phyloP scores from a whole-genome alignment of 2,797 vertebrate species.

The Epinephelus awoara region DNA sequence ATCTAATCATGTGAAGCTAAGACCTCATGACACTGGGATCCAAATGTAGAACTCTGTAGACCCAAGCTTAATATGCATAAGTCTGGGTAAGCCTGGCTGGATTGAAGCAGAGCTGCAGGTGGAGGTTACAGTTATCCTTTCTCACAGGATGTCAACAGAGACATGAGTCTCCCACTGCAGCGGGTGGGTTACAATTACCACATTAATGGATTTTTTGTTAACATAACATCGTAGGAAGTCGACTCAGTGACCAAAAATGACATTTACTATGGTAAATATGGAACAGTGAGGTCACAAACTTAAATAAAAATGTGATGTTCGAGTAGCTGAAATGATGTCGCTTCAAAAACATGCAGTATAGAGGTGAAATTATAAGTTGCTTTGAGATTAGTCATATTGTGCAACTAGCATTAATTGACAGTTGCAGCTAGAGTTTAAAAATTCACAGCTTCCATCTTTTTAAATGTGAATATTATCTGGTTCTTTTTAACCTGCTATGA shows the following conservation, averaged over 20 bases:
- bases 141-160: neutral
- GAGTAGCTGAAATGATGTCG: too few relatives aligned
- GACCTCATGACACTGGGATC: slow-evolving; percentile 26
- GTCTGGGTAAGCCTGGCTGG: slow-evolving; percentile 9
- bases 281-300: neutral
- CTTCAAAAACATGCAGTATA: too few relatives aligned
- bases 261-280: neutral
- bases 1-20: slow-evolving; percentile 30
- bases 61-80: neutral
- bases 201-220: neutral
- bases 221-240: neutral
- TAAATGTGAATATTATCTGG: neutral
- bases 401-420: too few relatives aligned
- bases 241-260: neutral
- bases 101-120: slow-evolving; percentile 22
- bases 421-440: too few relatives aligned
- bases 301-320: neutral
- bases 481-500: neutral
- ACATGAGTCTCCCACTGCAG: neutral
- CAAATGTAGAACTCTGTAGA: slow-evolving; percentile 28
- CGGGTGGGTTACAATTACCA: neutral
- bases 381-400: too few relatives aligned
- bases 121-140: slow-evolving; percentile 9
- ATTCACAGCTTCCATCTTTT: neutral
- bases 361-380: too few relatives aligned